Evolutionary conservation across 2,113 vertebrate genomes (phyloP).

Genomic region (Actenoides hombroni): DNA sequence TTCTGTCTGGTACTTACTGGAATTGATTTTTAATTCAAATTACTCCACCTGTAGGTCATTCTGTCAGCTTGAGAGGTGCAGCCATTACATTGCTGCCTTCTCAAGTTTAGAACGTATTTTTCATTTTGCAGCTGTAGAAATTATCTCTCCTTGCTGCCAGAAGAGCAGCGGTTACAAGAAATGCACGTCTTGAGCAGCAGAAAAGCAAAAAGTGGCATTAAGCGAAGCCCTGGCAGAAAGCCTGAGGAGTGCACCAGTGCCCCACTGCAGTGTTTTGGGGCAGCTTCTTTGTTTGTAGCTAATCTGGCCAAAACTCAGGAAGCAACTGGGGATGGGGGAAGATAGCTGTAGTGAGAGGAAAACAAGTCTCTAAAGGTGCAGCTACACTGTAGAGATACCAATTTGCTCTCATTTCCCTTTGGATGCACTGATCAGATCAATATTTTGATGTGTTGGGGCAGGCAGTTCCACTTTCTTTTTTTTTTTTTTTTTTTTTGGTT

Average conservation of each 20-base stretch:
- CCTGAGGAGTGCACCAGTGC: background rate
- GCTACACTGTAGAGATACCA: background rate
- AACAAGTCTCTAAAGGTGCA: background rate
- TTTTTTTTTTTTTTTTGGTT: no score
- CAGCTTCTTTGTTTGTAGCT: background rate
- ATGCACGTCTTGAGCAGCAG: background rate
- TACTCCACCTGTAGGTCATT: background rate
- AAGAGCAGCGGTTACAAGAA: constrained; percentile 5
- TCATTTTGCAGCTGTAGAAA: constrained; percentile 26
- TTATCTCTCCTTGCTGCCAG: constrained; percentile 17
- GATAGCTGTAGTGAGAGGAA: background rate
- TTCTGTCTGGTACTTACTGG: constrained; percentile 27
- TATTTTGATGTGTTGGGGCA: background rate
- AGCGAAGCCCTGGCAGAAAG: background rate
- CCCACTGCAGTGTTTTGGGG: background rate
- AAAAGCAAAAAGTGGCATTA: background rate
- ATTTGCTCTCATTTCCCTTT: background rate
- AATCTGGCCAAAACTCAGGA: background rate
- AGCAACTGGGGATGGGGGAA: background rate
- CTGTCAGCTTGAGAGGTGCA: constrained; percentile 10
- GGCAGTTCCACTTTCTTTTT: background rate
- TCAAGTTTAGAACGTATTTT: constrained; percentile 25
- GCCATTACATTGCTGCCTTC: background rate
- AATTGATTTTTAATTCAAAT: constrained; percentile 70
- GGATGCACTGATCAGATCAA: background rate